Percentiles rank a stretch among this genome's conserved stretches.
phyloP scores from a whole-genome alignment of 2,797 vertebrate species.

The Molossus molossus region DNA sequence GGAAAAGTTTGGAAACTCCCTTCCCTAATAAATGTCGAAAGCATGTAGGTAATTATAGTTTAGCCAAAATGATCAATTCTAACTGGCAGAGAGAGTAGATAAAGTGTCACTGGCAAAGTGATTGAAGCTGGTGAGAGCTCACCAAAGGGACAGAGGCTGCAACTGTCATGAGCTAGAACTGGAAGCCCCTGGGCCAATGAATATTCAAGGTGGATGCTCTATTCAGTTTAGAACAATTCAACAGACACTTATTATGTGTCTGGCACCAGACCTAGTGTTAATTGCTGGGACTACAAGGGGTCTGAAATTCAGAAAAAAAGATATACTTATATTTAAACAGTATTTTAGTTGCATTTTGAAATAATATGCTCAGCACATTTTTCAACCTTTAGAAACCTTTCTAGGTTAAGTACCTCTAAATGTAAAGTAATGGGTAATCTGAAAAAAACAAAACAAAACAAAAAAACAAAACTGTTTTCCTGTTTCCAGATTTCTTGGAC shows the following conservation, averaged over 20 bases:
- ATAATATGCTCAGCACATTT: slow-evolving; percentile 8
- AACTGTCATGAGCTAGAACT: neutral
- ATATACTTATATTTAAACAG: neutral
- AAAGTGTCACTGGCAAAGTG: neutral
- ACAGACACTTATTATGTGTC: neutral
- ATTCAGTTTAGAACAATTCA: slow-evolving; percentile 53
- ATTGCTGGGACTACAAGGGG: neutral
- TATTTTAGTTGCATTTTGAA: slow-evolving; percentile 57
- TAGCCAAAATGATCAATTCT: slow-evolving; percentile 33
- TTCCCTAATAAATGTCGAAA: slow-evolving; percentile 54
- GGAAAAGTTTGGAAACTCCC: neutral
- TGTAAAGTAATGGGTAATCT: slow-evolving; percentile 55
- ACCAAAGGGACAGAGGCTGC: neutral
- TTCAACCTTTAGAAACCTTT: slow-evolving; percentile 39
- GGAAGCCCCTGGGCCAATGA: neutral
- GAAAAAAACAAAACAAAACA: neutral
- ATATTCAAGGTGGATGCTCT: neutral
- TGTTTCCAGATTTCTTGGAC: neutral
- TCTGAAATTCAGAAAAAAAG: slow-evolving; percentile 17
- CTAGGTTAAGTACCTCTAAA: slow-evolving; percentile 12
- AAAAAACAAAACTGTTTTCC: neutral
- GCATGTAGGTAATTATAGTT: slow-evolving; percentile 41
- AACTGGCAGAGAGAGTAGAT: neutral
- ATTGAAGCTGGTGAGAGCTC: neutral
- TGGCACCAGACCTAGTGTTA: neutral